Percentiles rank a stretch among this genome's conserved stretches.
Conservation (phyloP, 2,888 invertebrate genomes). For the Unio delphinus region DNA sequence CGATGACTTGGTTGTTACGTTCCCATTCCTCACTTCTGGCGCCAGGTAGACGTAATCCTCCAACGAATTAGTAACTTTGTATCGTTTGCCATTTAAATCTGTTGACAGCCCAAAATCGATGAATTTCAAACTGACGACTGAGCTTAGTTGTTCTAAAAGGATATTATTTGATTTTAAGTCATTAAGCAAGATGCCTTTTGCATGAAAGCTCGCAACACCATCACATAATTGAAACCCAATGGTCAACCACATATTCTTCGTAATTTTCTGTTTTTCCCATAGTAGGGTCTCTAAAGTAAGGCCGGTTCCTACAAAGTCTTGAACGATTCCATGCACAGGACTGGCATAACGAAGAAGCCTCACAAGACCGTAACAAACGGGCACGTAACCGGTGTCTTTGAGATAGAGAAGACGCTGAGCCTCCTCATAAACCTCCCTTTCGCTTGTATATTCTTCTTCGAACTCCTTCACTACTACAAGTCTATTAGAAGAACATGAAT, state of each 20-base stretch:
- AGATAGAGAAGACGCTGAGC: slow-evolving; percentile 23
- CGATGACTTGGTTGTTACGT: slow-evolving; percentile 19
- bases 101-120: slow-evolving; percentile 36
- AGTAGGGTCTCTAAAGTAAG: slow-evolving; percentile 28
- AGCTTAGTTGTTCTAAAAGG: slow-evolving; percentile 16
- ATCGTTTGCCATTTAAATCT: slow-evolving; percentile 29
- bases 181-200: slow-evolving; percentile 31
- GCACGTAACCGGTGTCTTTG: slow-evolving; percentile 31
- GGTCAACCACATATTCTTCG: slow-evolving; percentile 19
- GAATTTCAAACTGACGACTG: slow-evolving; percentile 23
- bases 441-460: slow-evolving; percentile 23
- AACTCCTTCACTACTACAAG: slow-evolving; percentile 34
- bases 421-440: slow-evolving; percentile 27
- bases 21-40: slow-evolving; percentile 27
- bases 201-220: slow-evolving; percentile 28
- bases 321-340: slow-evolving; percentile 26
- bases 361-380: slow-evolving; percentile 29
- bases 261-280: slow-evolving; percentile 28
- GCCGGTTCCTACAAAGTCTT: slow-evolving; percentile 31
- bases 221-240: slow-evolving; percentile 31
- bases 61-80: slow-evolving; percentile 31
- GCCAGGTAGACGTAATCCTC: slow-evolving; percentile 32
- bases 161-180: slow-evolving; percentile 37
- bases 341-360: slow-evolving; percentile 7
- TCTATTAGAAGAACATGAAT: slow-evolving; percentile 17